Conservation (phyloP, 2,113 vertebrate species). For the Nanorana parkeri region DNA sequence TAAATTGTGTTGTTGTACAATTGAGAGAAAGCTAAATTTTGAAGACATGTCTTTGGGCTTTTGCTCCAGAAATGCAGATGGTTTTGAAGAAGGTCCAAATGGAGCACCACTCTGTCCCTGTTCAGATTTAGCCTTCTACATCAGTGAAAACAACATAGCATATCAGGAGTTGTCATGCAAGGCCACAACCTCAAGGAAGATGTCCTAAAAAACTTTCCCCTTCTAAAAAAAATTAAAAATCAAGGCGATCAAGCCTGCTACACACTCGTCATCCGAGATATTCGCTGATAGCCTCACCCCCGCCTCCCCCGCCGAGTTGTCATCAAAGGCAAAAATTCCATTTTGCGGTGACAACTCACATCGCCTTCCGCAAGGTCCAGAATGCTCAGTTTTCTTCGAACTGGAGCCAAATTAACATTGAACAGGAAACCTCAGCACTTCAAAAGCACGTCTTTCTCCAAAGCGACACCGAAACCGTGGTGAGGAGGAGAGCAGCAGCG, state of each 20-base stretch:
- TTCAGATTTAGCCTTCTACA: too few relatives aligned
- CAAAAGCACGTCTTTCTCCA: constrained; percentile 21
- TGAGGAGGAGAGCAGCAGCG: background rate
- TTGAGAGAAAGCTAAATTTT: too few relatives aligned
- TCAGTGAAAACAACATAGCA: too few relatives aligned
- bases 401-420: background rate
- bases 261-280: background rate
- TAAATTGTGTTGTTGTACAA: too few relatives aligned
- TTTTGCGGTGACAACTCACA: background rate
- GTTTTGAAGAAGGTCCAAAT: too few relatives aligned
- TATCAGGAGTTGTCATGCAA: too few relatives aligned
- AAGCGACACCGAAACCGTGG: background rate
- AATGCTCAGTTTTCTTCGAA: constrained; percentile 43
- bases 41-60: too few relatives aligned
- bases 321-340: constrained; percentile 33
- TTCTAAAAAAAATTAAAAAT: too few relatives aligned
- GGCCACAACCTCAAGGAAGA: too few relatives aligned
- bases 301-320: background rate
- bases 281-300: background rate
- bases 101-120: too few relatives aligned
- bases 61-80: too few relatives aligned
- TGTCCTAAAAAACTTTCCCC: too few relatives aligned
- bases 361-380: constrained; percentile 9
- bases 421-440: constrained; percentile 54
- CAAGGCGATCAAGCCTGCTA: background rate